Evolutionary conservation across 2,113 vertebrate species (phyloP).

Genomic region (Percina caprodes): DNA sequence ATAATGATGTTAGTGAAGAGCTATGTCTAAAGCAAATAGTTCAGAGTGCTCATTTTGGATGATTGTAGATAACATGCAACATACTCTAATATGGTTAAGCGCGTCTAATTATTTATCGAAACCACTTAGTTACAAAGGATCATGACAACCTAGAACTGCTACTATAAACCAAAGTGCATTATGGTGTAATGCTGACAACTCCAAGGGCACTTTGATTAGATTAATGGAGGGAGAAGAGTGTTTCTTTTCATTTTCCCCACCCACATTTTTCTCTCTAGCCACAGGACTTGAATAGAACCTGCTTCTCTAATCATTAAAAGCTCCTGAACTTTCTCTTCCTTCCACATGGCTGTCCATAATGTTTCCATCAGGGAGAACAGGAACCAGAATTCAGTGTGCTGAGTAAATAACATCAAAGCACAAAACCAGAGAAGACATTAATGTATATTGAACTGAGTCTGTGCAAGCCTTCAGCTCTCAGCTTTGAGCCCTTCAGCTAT

Average conservation of each 20-base stretch:
- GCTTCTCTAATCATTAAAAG: not conserved
- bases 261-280: not conserved
- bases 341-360: not conserved
- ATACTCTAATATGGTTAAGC: constrained; percentile 16
- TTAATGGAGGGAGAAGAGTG: not conserved
- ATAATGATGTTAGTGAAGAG: not conserved
- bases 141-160: not conserved
- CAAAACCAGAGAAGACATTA: not conserved
- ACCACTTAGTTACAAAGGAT: constrained; percentile 10
- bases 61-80: not conserved
- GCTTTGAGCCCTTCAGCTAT: constrained; percentile 3
- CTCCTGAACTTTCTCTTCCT: not conserved
- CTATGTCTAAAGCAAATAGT: not conserved
- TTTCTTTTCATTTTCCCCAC: not conserved
- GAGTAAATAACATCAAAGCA: not conserved
- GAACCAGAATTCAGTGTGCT: not conserved
- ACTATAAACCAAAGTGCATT: constrained; percentile 4
- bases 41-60: constrained; percentile 11
- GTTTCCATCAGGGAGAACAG: not conserved
- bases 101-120: constrained; percentile 7
- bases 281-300: not conserved
- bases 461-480: not conserved
- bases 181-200: not conserved
- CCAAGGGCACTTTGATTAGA: constrained; percentile 15
- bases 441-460: not conserved